Percentiles rank a stretch among this genome's conserved stretches.
phyloP scores from a whole-genome alignment of 2,888 invertebrate genomes.

The Aphelenchoides bicaudatus region DNA sequence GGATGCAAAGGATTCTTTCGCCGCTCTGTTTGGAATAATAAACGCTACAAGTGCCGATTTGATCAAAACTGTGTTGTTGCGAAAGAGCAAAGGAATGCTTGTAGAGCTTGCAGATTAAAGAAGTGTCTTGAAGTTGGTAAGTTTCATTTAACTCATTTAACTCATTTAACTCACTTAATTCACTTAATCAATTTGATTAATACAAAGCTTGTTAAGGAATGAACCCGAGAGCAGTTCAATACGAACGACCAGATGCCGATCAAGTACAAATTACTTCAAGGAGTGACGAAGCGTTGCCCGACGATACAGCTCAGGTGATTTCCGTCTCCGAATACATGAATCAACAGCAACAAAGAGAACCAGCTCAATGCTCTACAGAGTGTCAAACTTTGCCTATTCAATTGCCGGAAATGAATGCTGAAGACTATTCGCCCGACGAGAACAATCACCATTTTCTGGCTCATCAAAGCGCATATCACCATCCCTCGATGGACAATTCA shows the following conservation, averaged over 20 bases:
- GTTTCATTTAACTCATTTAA: too few species aligned
- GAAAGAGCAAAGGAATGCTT: slow-evolving; percentile 55
- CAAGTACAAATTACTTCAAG: slow-evolving; percentile 15
- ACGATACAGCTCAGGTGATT: slow-evolving; percentile 16
- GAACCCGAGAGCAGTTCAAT: slow-evolving; percentile 19
- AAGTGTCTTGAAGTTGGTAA: slow-evolving; percentile 20
- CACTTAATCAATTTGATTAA: too few species aligned
- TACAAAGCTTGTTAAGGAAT: slow-evolving; percentile 1
- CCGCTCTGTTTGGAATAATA: slow-evolving; percentile 35
- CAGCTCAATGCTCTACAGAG: background rate
- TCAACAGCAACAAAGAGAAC: background rate
- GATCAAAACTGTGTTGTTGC: slow-evolving; percentile 51
- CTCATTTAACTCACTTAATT: too few species aligned
- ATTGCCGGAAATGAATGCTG: background rate
- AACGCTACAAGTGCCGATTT: slow-evolving; percentile 47
- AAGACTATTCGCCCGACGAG: background rate
- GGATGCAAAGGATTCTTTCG: slow-evolving; percentile 40
- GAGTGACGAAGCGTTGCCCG: slow-evolving; percentile 14
- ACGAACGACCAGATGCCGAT: slow-evolving; percentile 17
- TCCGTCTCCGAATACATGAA: slow-evolving; percentile 15
- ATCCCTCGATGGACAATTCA: too few species aligned
- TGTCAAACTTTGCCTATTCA: background rate
- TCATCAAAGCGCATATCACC: background rate
- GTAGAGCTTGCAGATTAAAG: slow-evolving; percentile 47
- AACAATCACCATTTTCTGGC: background rate